phyloP scores from a whole-genome alignment of 2,113 vertebrate species.

The Paedocypris sp. region DNA sequence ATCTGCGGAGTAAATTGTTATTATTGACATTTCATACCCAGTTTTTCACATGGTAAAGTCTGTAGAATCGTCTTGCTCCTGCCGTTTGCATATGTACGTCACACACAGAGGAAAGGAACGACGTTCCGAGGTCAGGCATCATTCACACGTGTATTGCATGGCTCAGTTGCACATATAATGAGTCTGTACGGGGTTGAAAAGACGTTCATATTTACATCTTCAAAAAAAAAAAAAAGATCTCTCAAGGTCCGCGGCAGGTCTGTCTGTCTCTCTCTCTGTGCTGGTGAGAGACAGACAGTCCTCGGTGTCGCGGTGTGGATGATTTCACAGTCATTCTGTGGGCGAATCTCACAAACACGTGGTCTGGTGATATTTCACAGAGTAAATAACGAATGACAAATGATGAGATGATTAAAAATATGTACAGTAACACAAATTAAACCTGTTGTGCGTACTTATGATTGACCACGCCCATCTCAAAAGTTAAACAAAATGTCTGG shows the following conservation, averaged over 20 bases:
- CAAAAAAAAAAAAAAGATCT: too few species aligned
- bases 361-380: background rate
- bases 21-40: slow-evolving; percentile 8
- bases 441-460: too few species aligned
- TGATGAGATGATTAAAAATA: too few species aligned
- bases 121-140: slow-evolving; percentile 27
- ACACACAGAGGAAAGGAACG: slow-evolving; percentile 35
- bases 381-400: too few species aligned
- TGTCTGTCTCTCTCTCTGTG: slow-evolving; percentile 9
- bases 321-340: background rate
- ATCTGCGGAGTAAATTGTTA: slow-evolving; percentile 13
- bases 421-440: too few species aligned
- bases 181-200: too few species aligned
- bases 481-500: too few species aligned
- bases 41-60: slow-evolving; percentile 36
- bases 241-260: slow-evolving; percentile 3
- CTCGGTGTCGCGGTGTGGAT: background rate
- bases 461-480: too few species aligned
- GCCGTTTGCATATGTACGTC: slow-evolving; percentile 56
- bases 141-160: slow-evolving; percentile 38
- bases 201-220: slow-evolving; percentile 12
- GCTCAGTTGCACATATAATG: slow-evolving; percentile 45
- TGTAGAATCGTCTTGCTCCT: too few species aligned
- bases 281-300: slow-evolving; percentile 9
- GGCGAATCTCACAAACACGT: background rate